Evolutionary conservation across 37 sponge, comb jelly and placozoan genomes (phyloP).

Genomic region (Beroe forskalii): DNA sequence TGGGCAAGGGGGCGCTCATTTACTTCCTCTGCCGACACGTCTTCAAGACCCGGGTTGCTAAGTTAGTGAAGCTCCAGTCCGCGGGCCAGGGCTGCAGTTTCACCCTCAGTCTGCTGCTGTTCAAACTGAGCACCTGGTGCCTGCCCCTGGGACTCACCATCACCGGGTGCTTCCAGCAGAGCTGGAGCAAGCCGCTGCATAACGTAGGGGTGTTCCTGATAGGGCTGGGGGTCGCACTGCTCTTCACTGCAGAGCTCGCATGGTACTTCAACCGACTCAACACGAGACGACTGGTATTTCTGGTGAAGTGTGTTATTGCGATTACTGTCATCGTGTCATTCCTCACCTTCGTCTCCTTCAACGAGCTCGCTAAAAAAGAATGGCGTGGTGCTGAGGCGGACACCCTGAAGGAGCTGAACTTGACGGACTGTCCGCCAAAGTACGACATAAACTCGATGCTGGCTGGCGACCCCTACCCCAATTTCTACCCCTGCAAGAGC

Average conservation of each 20-base stretch:
- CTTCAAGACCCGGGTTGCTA: not conserved
- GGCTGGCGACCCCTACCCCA: not conserved
- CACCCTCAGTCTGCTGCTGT: not conserved
- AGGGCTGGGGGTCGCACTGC: not conserved
- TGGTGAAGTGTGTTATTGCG: not conserved
- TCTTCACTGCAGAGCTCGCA: not conserved
- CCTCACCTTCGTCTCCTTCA: not conserved
- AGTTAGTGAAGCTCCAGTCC: not conserved
- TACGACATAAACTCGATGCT: not conserved
- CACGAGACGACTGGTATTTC: not conserved
- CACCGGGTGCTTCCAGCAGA: constrained; percentile 28
- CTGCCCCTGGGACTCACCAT: not conserved
- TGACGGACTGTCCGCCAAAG: not conserved
- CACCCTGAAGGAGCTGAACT: not conserved
- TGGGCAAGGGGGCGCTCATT: not conserved
- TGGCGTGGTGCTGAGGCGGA: not conserved
- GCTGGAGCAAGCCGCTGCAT: not conserved
- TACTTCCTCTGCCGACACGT: not conserved
- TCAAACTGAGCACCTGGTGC: not conserved
- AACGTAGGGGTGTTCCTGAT: not conserved
- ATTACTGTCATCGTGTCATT: not conserved
- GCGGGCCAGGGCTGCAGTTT: not conserved
- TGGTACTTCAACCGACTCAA: not conserved
- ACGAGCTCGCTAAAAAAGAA: not conserved
- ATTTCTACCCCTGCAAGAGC: constrained; percentile 21